phyloP scores from a whole-genome alignment of 2,113 vertebrate species.

The Micromys minutus region DNA sequence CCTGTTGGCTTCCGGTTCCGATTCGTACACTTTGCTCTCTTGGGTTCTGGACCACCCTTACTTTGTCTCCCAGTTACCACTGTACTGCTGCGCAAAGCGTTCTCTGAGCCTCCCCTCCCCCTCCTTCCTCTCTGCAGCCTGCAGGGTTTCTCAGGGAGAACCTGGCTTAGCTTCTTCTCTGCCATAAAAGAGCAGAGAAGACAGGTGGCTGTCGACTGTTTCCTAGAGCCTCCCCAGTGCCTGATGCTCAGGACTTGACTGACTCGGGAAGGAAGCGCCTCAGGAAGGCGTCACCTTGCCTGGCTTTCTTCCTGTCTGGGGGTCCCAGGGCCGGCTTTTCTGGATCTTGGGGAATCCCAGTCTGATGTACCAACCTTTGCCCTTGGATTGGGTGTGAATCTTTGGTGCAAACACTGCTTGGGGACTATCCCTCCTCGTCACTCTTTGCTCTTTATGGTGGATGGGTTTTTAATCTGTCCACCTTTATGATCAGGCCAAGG shows the following conservation, averaged over 20 bases:
- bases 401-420: not conserved
- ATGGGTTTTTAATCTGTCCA: not conserved
- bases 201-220: not conserved
- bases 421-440: not conserved
- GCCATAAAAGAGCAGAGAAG: not conserved
- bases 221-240: accelerated
- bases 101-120: too few species aligned
- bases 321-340: not conserved
- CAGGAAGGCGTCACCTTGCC: not conserved
- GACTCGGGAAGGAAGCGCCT: not conserved
- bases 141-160: not conserved
- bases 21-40: not conserved
- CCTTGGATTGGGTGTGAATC: not conserved
- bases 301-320: not conserved
- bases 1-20: not conserved
- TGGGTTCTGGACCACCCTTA: not conserved
- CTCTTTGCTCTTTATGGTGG: not conserved
- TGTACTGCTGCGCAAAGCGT: not conserved
- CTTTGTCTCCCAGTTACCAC: not conserved
- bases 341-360: not conserved
- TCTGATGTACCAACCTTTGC: not conserved
- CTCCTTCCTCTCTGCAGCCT: accelerated
- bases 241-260: accelerated
- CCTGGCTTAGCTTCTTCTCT: not conserved
- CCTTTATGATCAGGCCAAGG: not conserved